phyloP scores from a whole-genome alignment of 2,113 vertebrate genomes.

The Cynocephalus volans region DNA sequence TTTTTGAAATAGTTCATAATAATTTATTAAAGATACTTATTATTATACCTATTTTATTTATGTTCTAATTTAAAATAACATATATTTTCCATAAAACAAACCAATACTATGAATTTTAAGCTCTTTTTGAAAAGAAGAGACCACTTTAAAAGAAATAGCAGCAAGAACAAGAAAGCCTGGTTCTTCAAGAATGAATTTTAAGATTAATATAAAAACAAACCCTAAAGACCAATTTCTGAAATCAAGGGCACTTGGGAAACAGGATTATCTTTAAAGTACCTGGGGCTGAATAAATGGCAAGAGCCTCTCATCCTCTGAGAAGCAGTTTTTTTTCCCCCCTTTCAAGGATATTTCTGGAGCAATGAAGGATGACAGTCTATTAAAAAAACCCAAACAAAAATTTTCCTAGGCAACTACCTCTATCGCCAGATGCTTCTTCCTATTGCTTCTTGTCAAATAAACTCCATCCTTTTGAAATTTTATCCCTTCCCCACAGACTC shows the following conservation, averaged over 20 bases:
- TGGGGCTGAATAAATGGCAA: not conserved
- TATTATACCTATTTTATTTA: not conserved
- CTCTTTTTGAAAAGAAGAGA: not conserved
- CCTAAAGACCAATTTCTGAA: not conserved
- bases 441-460: not conserved
- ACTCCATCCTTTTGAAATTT: not conserved
- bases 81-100: not conserved
- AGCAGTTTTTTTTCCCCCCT: not conserved
- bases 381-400: not conserved
- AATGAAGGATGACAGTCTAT: not conserved
- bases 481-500: rapidly evolving
- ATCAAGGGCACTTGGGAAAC: not conserved
- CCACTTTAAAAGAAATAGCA: not conserved
- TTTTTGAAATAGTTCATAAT: not conserved
- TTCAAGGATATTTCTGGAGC: not conserved
- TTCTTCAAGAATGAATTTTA: slow-evolving; percentile 9
- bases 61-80: not conserved
- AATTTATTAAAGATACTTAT: not conserved
- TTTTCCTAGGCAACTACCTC: not conserved
- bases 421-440: not conserved
- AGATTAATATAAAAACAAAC: slow-evolving; percentile 58
- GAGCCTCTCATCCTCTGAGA: not conserved
- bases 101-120: not conserved
- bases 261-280: not conserved
- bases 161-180: not conserved